Percentiles rank a stretch among this genome's conserved stretches.
These are phyloP conservation scores for Dromiciops gliroides DNA, from an alignment of 2,113 vertebrate genomes.

Conservation along the genomic window DNA sequence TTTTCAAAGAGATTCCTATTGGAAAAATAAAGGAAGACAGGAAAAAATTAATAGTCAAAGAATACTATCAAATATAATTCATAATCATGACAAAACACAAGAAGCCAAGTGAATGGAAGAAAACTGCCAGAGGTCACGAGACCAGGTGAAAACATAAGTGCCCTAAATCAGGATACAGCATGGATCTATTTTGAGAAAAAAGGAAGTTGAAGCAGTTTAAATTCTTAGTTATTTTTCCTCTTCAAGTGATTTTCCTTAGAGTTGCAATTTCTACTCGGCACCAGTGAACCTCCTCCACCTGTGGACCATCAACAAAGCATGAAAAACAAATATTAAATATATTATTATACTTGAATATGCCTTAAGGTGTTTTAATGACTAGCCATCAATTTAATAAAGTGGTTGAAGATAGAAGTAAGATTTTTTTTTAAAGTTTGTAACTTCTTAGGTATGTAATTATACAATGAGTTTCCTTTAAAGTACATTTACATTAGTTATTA, in stretches of 20 bases:
- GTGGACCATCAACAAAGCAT: slow-evolving; percentile 5
- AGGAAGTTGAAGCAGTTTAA: slow-evolving; percentile 29
- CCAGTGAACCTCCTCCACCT: not conserved
- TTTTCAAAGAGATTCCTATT: slow-evolving; percentile 10
- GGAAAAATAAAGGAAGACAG: not conserved
- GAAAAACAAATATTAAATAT: slow-evolving; percentile 50
- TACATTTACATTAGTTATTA: slow-evolving; percentile 55
- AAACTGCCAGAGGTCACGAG: not conserved
- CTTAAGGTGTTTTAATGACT: slow-evolving; percentile 29
- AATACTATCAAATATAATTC: slow-evolving; percentile 7
- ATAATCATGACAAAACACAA: not conserved
- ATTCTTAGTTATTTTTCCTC: slow-evolving; percentile 15
- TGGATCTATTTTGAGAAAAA: not conserved
- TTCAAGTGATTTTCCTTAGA: not conserved
- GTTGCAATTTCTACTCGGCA: not conserved
- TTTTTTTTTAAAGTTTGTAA: slow-evolving; percentile 57
- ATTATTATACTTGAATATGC: not conserved
- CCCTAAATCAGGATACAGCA: not conserved
- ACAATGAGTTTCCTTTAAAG: slow-evolving; percentile 68
- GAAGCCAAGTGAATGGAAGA: slow-evolving; percentile 6
- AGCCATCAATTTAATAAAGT: not conserved
- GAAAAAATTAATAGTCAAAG: not conserved
- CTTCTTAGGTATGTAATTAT: slow-evolving; percentile 71
- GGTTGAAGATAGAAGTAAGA: not conserved
- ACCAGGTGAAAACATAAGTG: not conserved